phyloP scores from a whole-genome alignment of 1,140 invertebrate species.

The Platyura marginata region DNA sequence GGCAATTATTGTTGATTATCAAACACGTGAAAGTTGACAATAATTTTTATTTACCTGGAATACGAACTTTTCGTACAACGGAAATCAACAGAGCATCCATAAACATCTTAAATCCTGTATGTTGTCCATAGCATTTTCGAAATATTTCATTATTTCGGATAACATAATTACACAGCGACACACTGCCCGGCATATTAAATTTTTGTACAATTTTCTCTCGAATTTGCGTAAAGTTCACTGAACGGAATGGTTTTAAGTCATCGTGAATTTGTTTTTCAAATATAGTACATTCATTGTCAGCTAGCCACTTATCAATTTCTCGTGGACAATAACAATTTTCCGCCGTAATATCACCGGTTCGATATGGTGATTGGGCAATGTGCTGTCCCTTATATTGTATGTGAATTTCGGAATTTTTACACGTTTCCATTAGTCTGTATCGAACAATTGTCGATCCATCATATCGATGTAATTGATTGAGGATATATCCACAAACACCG shows the following conservation, averaged over 20 bases:
- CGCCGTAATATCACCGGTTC: slow-evolving; percentile 45
- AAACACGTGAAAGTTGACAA: no score
- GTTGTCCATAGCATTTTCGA: slow-evolving; percentile 78
- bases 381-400: slow-evolving; percentile 47
- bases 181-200: slow-evolving; percentile 49
- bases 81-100: slow-evolving; percentile 77
- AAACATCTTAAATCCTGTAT: slow-evolving; percentile 94
- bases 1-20: no score
- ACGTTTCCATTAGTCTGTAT: slow-evolving; percentile 62
- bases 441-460: slow-evolving; percentile 75
- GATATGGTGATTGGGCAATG: slow-evolving; percentile 46
- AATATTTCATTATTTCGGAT: slow-evolving; percentile 74
- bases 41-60: no score
- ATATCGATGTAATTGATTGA: slow-evolving; percentile 59
- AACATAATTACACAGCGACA: slow-evolving; percentile 82
- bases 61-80: slow-evolving; percentile 54
- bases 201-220: slow-evolving; percentile 36
- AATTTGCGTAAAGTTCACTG: slow-evolving; percentile 51
- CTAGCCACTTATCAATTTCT: slow-evolving; percentile 43
- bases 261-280: slow-evolving; percentile 49
- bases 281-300: slow-evolving; percentile 43
- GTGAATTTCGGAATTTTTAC: slow-evolving; percentile 46
- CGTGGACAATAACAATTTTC: slow-evolving; percentile 76
- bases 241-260: slow-evolving; percentile 52
- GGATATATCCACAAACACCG: slow-evolving; percentile 11